Evolutionary conservation across 2,888 invertebrate genomes (phyloP).

Genomic region (Epistrophella euchroma): DNA sequence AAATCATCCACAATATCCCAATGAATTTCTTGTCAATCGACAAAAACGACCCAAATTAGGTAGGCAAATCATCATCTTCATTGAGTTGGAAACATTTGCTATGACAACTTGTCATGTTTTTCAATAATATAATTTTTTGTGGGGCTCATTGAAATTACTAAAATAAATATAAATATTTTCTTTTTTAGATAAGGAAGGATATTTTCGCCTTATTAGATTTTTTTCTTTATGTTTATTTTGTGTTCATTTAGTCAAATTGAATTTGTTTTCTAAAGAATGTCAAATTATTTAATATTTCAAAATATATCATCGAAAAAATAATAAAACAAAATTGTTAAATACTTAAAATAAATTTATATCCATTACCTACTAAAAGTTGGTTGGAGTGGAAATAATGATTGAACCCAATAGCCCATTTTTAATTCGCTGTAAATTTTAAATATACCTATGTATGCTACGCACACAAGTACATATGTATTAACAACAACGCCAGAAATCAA

Average conservation of each 20-base stretch:
- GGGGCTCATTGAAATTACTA: slow-evolving; percentile 1
- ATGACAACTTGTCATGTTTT: slow-evolving; percentile 41
- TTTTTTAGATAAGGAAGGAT: slow-evolving; percentile 10
- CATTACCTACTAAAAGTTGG: background rate
- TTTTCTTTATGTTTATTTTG: background rate
- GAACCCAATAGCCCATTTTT: slow-evolving; percentile 18
- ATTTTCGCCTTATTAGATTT: background rate
- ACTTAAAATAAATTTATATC: background rate
- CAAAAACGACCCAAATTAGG: slow-evolving; percentile 11
- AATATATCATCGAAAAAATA: background rate
- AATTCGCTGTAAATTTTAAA: slow-evolving; percentile 12
- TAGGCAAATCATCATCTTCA: slow-evolving; percentile 3
- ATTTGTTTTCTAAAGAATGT: background rate
- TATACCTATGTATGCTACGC: background rate
- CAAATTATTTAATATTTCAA: slow-evolving; percentile 26
- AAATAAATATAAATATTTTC: slow-evolving; percentile 7
- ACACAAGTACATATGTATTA: background rate
- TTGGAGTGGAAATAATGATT: background rate
- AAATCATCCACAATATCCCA: too few relatives aligned
- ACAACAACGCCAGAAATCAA: slow-evolving; percentile 3
- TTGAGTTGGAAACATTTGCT: slow-evolving; percentile 21
- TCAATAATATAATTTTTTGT: slow-evolving; percentile 8
- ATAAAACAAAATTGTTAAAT: slow-evolving; percentile 35
- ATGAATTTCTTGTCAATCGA: background rate
- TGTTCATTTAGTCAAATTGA: background rate